These are phyloP conservation scores for Hyaena hyaena DNA, from an alignment of 2,113 vertebrate genomes.

Conservation along the genomic window DNA sequence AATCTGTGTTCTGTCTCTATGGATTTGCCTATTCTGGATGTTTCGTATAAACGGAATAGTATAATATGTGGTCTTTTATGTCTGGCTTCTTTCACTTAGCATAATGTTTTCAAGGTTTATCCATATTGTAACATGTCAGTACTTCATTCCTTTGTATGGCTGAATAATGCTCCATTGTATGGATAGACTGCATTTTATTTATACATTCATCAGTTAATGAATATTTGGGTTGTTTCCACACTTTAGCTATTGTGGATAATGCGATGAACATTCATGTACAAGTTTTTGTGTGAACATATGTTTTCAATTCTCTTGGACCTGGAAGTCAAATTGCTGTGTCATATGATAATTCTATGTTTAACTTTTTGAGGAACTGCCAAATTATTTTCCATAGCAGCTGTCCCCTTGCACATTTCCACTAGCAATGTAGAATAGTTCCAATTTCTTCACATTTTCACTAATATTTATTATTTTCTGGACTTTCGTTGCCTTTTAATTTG, in stretches of 20 bases:
- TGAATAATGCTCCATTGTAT: conserved; percentile 9
- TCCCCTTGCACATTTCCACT: not conserved
- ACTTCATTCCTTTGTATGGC: conserved; percentile 21
- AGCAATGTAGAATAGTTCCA: not conserved
- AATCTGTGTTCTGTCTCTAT: not conserved
- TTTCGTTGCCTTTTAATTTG: not conserved
- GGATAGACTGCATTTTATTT: not conserved
- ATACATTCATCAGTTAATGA: not conserved
- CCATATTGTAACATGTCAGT: not conserved
- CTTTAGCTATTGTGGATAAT: conserved; percentile 32
- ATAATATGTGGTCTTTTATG: not conserved
- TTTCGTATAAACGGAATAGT: not conserved
- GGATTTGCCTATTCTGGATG: not conserved
- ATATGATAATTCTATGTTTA: conserved; percentile 59
- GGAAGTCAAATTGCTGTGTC: conserved; percentile 44
- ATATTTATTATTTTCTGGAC: not conserved
- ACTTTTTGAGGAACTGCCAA: conserved; percentile 52
- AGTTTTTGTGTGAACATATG: conserved; percentile 21
- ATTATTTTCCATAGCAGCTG: conserved; percentile 43
- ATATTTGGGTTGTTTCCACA: conserved; percentile 7
- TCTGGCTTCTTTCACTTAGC: not conserved
- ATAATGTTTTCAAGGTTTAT: not conserved
- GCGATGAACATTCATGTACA: not conserved
- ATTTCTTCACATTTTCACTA: not conserved
- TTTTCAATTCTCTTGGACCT: conserved; percentile 47